Evolutionary conservation across 2,888 invertebrate genomes (phyloP).

Genomic region (Lysandra coridon): DNA sequence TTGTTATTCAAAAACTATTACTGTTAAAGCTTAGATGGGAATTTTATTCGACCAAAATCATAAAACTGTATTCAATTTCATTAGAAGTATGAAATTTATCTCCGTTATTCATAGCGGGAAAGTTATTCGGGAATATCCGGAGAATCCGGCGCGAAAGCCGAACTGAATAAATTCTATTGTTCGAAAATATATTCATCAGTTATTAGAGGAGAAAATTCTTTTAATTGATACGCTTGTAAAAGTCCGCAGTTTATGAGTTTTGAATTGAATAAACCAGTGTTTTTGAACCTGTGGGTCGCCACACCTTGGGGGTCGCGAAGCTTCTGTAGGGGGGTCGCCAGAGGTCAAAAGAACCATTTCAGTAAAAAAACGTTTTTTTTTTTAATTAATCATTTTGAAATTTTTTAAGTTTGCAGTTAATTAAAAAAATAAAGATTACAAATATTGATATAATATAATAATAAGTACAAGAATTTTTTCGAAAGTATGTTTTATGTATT

Average conservation of each 20-base stretch:
- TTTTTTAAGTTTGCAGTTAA: no score
- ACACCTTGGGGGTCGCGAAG: no score
- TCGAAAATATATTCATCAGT: slow-evolving; percentile 16
- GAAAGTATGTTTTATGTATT: no score
- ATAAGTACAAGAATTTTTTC: no score
- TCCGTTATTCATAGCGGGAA: background rate
- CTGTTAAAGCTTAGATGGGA: background rate
- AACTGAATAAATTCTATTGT: slow-evolving; percentile 17
- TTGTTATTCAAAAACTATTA: background rate
- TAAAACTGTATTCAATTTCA: slow-evolving; percentile 1
- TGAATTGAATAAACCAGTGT: background rate
- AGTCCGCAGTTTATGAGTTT: background rate
- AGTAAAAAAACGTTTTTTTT: no score
- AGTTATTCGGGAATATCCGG: background rate
- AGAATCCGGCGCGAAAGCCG: background rate
- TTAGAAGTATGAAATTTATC: background rate
- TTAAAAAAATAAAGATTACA: no score
- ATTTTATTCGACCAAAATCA: background rate
- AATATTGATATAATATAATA: no score
- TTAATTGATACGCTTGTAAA: slow-evolving; percentile 9
- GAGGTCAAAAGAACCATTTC: no score
- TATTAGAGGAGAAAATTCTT: slow-evolving; percentile 11
- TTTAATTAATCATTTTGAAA: no score
- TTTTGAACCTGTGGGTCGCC: background rate
- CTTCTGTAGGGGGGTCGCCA: no score